Evolutionary conservation across 2,888 invertebrate species (phyloP).

Genomic region (Rhagonycha fulva): DNA sequence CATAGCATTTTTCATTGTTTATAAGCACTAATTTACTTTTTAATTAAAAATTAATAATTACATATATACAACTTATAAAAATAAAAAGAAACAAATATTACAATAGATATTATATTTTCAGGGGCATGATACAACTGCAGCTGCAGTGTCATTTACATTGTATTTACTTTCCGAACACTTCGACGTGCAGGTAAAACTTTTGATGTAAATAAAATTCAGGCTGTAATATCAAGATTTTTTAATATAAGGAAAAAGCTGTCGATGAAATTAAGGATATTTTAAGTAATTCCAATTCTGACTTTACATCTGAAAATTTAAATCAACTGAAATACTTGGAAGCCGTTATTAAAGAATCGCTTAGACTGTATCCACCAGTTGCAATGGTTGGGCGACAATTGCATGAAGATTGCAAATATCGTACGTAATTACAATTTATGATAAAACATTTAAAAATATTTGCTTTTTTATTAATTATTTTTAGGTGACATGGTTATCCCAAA

Average conservation of each 20-base stretch:
- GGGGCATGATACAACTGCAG: constrained; percentile 58
- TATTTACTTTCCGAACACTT: constrained; percentile 50
- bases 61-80: not conserved
- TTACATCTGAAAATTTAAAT: constrained; percentile 50
- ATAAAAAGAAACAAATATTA: not conserved
- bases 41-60: too few relatives aligned
- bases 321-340: constrained; percentile 61
- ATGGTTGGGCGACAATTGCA: constrained; percentile 53
- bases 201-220: not conserved
- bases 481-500: constrained; percentile 40
- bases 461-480: not conserved
- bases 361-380: constrained; percentile 61
- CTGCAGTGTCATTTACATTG: constrained; percentile 55
- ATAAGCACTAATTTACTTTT: too few relatives aligned
- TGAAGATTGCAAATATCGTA: constrained; percentile 49
- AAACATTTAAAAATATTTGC: not conserved
- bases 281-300: constrained; percentile 32
- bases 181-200: not conserved
- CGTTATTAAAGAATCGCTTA: constrained; percentile 59
- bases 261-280: constrained; percentile 51
- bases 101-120: constrained; percentile 33
- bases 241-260: constrained; percentile 52
- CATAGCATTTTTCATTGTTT: too few relatives aligned
- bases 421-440: not conserved
- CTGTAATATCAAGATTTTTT: not conserved